These are phyloP conservation scores for Rhyacophila evoluta DNA, from an alignment of 2,888 invertebrate genomes.

Conservation along the genomic window DNA sequence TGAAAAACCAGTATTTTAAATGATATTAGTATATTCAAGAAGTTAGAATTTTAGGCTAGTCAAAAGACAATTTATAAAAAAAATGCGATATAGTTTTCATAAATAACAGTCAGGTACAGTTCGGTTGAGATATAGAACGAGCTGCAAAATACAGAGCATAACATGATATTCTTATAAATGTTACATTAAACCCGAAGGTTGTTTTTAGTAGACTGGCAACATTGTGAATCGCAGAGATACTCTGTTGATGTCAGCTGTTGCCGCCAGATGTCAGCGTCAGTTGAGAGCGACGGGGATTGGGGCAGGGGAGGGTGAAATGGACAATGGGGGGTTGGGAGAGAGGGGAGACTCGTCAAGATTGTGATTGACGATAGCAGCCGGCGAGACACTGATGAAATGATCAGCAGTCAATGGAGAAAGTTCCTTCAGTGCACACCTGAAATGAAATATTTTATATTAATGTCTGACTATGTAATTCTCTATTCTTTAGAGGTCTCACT, in stretches of 20 bases:
- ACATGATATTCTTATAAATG: neutral
- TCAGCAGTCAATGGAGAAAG: slow-evolving; percentile 72
- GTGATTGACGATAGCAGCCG: slow-evolving; percentile 50
- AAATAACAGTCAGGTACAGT: neutral
- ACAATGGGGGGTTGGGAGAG: slow-evolving; percentile 57
- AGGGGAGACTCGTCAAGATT: slow-evolving; percentile 44
- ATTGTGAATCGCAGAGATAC: slow-evolving; percentile 20
- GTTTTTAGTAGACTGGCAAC: neutral
- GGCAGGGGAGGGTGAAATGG: slow-evolving; percentile 55
- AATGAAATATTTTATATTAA: too few relatives aligned
- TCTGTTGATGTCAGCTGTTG: slow-evolving; percentile 25
- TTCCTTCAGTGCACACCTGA: slow-evolving; percentile 72
- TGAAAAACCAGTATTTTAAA: too few relatives aligned
- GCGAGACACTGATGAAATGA: slow-evolving; percentile 61
- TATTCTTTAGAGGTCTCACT: too few relatives aligned
- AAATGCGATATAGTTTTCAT: too few relatives aligned
- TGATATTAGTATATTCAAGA: too few relatives aligned
- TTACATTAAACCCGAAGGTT: neutral
- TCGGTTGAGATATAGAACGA: neutral
- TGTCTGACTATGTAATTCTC: too few relatives aligned
- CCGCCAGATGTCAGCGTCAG: slow-evolving; percentile 58
- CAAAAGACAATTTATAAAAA: too few relatives aligned
- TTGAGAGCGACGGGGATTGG: slow-evolving; percentile 67
- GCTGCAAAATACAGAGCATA: neutral
- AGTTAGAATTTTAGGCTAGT: too few relatives aligned